Evolutionary conservation across 2,797 vertebrate species (phyloP).

Genomic region (Periparus ater): DNA sequence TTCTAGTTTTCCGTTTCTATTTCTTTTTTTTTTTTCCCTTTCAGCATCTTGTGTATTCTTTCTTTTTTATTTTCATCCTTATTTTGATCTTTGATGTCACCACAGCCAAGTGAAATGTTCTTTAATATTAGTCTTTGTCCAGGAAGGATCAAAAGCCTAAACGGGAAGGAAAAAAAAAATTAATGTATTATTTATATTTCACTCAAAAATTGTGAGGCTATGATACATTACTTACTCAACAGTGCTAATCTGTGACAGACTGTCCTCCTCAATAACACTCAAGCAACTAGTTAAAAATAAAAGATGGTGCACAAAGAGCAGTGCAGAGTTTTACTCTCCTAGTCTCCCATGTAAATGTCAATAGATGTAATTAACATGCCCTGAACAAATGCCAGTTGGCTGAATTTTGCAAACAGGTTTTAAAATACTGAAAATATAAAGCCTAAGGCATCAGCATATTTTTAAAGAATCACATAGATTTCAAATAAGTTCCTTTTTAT

Average conservation of each 20-base stretch:
- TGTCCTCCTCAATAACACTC: conserved; percentile 40
- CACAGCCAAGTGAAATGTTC: conserved; percentile 2
- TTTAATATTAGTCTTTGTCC: conserved; percentile 43
- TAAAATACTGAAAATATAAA: neutral
- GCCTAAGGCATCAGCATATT: neutral
- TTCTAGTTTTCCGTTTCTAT: neutral
- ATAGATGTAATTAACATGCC: conserved; percentile 7
- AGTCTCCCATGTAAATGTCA: neutral
- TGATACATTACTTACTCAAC: conserved; percentile 31
- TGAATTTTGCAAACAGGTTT: conserved; percentile 24
- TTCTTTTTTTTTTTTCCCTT: neutral
- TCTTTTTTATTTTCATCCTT: neutral
- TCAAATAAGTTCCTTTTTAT: neutral
- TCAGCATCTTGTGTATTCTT: neutral
- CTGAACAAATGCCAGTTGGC: neutral
- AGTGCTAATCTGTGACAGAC: conserved; percentile 27
- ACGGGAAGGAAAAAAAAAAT: conserved; percentile 11
- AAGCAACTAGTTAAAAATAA: conserved; percentile 12
- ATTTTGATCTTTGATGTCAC: neutral
- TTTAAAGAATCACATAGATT: neutral
- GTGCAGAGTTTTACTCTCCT: neutral
- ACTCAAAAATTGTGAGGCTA: neutral
- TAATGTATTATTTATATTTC: conserved; percentile 59
- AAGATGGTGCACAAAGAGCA: neutral
- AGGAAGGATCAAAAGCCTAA: conserved; percentile 61